Evolutionary conservation across 1,140 invertebrate species (phyloP), one percentile per base, ranked within the genome.

Genomic region (Uloborus diversus): DNA sequence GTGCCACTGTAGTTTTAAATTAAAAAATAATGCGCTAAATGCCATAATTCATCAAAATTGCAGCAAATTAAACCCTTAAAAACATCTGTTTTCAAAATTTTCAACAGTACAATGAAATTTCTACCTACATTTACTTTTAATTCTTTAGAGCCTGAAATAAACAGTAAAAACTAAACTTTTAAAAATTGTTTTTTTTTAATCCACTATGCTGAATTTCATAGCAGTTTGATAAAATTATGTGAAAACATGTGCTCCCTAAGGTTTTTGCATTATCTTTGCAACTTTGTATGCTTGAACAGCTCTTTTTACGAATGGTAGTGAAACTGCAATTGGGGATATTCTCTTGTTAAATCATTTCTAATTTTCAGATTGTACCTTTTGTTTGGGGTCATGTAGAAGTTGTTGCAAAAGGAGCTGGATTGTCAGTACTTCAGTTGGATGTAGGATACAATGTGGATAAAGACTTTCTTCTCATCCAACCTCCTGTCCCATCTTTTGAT

Each of bases 321-420:
- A n/a, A n/a, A n/a, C n/a, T n/a, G n/a, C n/a, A n/a, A n/a, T n/a
- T n/a, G n/a, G n/a, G n/a, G n/a, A n/a, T n/a, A n/a, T n/a, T n/a
- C n/a, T n/a, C n/a, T n/a, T n/a, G n/a, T n/a, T n/a, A n/a, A n/a
- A n/a, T n/a, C n/a, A n/a, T n/a, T n/a, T n/a, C n/a, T n/a, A n/a
- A n/a, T n/a, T n/a, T n/a, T n/a, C 79, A 89, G 88, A 85, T 89
- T 20, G 68, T 20, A 1, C 83, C 85, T 20, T 85, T 87, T 53
- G 89, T 90, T 0, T 91, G 89, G 88, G 90, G 91, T 33, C 88
- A 89, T 83, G 86, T 90, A 3, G 87, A 87, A 78, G 84, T 90
- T 0, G 76, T 86, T 7, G 89, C 89, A 5, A 85, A 87, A 83
- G 91, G 91, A 27, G 86, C 88, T n/a, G 91, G 91, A 3, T 85